phyloP scores from a whole-genome alignment of 2,888 invertebrate genomes.

The Pyralis farinalis region DNA sequence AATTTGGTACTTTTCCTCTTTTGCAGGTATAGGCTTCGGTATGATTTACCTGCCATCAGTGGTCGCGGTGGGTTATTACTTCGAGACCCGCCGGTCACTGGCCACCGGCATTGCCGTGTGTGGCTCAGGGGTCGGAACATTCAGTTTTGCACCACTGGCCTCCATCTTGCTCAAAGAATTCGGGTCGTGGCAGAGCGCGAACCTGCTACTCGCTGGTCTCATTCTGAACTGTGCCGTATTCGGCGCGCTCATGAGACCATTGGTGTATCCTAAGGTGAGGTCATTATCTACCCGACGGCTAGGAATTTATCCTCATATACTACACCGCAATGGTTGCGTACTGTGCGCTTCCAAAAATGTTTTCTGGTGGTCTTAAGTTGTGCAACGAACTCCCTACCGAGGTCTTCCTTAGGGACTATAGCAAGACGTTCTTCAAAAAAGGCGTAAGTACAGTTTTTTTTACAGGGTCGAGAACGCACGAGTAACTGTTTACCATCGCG shows the following conservation, averaged over 20 bases:
- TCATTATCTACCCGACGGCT: too few species aligned
- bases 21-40: conserved; percentile 93
- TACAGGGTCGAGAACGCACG: too few species aligned
- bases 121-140: conserved; percentile 96
- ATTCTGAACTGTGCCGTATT: conserved; percentile 95
- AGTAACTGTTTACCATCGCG: too few species aligned
- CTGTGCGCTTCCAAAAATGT: too few species aligned
- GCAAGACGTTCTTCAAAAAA: too few species aligned
- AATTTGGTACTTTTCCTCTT: conserved; percentile 14
- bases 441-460: too few species aligned
- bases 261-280: conserved; percentile 86
- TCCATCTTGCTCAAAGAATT: conserved; percentile 88
- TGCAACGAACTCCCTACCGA: too few species aligned
- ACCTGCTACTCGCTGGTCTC: conserved; percentile 94
- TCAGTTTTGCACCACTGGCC: conserved; percentile 96
- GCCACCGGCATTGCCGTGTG: conserved; percentile 98
- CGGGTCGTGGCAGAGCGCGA: conserved; percentile 93
- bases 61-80: conserved; percentile 98
- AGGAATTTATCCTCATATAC: too few species aligned
- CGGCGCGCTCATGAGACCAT: conserved; percentile 90
- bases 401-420: too few species aligned
- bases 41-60: conserved; percentile 98
- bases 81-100: conserved; percentile 95
- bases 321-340: too few species aligned
- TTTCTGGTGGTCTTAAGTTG: too few species aligned